These are phyloP conservation scores for Bombycilla garrulus DNA, from an alignment of 2,113 vertebrate species.

Conservation along the genomic window DNA sequence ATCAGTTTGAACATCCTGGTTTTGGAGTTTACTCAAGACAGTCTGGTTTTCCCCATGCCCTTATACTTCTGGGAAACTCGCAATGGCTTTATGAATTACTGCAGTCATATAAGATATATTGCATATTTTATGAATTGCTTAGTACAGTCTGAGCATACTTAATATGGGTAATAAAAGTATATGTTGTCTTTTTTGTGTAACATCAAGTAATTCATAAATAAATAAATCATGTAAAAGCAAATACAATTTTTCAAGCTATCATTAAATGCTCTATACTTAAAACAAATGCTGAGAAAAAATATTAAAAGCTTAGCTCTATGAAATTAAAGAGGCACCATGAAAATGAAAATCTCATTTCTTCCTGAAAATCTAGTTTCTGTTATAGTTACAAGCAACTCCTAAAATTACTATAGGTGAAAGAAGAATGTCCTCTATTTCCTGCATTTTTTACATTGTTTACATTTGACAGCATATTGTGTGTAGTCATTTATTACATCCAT, in stretches of 20 bases:
- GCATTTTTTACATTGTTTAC: neutral
- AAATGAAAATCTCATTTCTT: conserved; percentile 38
- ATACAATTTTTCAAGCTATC: conserved; percentile 27
- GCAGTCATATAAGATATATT: neutral
- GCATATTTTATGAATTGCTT: conserved; percentile 38
- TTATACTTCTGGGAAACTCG: neutral
- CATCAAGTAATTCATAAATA: conserved; percentile 18
- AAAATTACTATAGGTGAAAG: conserved; percentile 21
- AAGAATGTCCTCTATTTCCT: conserved; percentile 22
- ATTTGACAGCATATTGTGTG: conserved; percentile 21
- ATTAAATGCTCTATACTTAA: conserved; percentile 47
- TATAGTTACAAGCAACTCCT: conserved; percentile 14
- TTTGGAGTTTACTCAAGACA: neutral
- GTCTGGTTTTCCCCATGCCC: neutral
- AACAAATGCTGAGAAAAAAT: conserved; percentile 10
- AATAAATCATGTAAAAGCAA: conserved; percentile 50
- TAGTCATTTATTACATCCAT: conserved; percentile 30
- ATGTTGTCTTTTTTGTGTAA: neutral
- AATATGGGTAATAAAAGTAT: conserved; percentile 23
- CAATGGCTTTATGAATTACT: conserved; percentile 15
- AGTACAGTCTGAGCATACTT: conserved; percentile 24
- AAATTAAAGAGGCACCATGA: conserved; percentile 9
- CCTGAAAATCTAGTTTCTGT: conserved; percentile 5
- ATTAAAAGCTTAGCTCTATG: conserved; percentile 7
- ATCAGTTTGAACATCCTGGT: neutral